A percentile compares a stretch with the other conserved stretches of the same genome.
Evolutionary conservation across 1,140 invertebrate species (phyloP).

Genomic region (Drosophila quadrilineata): DNA sequence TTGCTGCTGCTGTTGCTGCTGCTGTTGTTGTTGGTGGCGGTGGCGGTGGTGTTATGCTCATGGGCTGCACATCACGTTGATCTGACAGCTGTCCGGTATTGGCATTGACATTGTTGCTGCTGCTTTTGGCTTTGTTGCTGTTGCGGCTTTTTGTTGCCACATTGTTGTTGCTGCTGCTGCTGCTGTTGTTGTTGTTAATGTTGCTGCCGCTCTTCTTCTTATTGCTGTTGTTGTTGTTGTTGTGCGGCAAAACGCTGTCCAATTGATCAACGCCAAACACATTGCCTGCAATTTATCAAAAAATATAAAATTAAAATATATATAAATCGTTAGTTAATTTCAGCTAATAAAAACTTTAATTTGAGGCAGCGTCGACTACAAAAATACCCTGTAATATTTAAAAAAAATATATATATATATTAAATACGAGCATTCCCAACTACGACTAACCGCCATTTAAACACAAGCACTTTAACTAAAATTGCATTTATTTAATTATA

Average conservation of each 20-base stretch:
- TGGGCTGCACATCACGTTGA: conserved; percentile 21
- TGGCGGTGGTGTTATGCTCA: conserved; percentile 37
- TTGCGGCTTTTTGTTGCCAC: conserved; percentile 30
- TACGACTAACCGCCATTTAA: too few relatives aligned
- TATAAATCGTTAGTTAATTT: too few relatives aligned
- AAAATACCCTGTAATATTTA: too few relatives aligned
- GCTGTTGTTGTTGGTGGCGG: neutral
- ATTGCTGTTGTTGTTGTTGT: conserved; percentile 52
- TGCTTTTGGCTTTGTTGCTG: neutral
- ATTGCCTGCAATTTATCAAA: conserved; percentile 30
- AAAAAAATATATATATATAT: too few relatives aligned
- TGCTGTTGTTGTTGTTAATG: conserved; percentile 54
- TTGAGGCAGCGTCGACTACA: too few relatives aligned
- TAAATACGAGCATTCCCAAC: too few relatives aligned
- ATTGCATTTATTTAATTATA: conserved; percentile 76
- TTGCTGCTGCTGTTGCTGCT: conserved; percentile 1
- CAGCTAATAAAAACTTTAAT: too few relatives aligned
- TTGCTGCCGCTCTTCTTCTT: too few relatives aligned
- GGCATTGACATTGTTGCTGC: conserved; percentile 30
- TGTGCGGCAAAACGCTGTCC: conserved; percentile 41
- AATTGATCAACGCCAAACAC: conserved; percentile 54
- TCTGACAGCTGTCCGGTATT: conserved; percentile 23
- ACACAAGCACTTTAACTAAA: too few relatives aligned
- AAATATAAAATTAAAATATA: neutral
- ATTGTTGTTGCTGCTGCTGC: conserved; percentile 46